Evolutionary conservation across 2,888 invertebrate species (phyloP), one percentile per base, ranked within the genome.

Genomic region (Limenitis camilla): DNA sequence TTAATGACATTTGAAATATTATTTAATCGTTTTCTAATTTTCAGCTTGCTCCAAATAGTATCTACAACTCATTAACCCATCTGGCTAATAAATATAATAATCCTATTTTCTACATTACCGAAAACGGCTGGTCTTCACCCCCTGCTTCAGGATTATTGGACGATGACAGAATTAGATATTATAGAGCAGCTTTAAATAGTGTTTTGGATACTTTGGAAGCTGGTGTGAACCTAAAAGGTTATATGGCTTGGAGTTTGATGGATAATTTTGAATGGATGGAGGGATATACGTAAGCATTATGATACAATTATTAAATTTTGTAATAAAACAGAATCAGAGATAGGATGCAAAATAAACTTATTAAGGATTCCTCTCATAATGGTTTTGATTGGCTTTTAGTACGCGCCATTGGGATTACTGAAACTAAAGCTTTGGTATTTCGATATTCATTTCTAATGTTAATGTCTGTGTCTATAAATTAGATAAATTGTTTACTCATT

Each of bases 181-280:
- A 83, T 49, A 71, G 85, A 53, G 71, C 73, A 0, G 81, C 89
- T 6, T 64, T 89, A 49, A 74, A 79, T 39, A 81, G 77, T 53
- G 67, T 82, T 2, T 60, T 89, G 30, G 74, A 87, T 36, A 72
- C 79, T 0, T 60, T 89, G 6, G 81, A 86, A 5, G 85, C 80
- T 19, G 87, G 85, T 0, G 77, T 86, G 19, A 72, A 81, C 30
- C 73, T 89, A 0, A 73, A 69, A 47, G 90, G 89, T 0, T 92
- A 91, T 69, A 88, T 89, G 52, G 87, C 87, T 1, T 91, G 92
- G 91, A 90, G 89, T 52, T 71, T 92, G 2, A 79, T 91, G 78
- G 92, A 92, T 62, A 91, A 90, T 65, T 90, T 91, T 61, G 91
- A 92, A 68, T 92, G 91, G 91, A 69, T 74, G 49, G 63, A 70